Percentiles rank a stretch among this genome's conserved stretches.
phyloP scores from a whole-genome alignment of 2,888 invertebrate species.

The Ceramica pisi region DNA sequence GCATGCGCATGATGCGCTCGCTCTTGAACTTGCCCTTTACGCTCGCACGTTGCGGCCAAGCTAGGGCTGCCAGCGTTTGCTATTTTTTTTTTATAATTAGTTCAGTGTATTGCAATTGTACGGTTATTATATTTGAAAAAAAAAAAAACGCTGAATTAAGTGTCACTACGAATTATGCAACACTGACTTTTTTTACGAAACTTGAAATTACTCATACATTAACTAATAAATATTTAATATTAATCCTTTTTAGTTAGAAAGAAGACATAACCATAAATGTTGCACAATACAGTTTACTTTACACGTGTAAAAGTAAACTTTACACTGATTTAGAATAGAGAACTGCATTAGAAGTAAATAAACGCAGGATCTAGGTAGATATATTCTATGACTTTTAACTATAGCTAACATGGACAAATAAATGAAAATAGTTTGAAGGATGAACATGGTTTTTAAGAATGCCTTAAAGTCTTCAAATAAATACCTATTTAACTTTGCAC shows the following conservation, averaged over 20 bases:
- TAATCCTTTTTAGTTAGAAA: background rate
- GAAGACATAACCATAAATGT: background rate
- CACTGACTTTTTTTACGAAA: background rate
- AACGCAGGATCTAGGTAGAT: background rate
- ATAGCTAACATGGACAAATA: background rate
- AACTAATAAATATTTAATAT: background rate
- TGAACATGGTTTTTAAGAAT: background rate
- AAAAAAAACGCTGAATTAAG: no score
- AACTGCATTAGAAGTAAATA: background rate
- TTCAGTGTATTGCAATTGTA: background rate
- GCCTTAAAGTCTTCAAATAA: background rate
- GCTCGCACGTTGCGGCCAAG: conserved; percentile 64
- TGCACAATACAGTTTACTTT: no score
- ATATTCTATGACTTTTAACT: background rate
- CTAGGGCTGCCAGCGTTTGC: conserved; percentile 55
- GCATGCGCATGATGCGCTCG: conserved; percentile 75
- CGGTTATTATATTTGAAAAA: no score
- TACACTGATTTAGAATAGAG: background rate
- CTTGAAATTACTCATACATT: background rate
- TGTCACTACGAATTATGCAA: background rate
- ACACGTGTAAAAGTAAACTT: background rate
- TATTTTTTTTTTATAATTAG: background rate
- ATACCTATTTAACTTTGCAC: background rate
- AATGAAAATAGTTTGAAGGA: background rate
- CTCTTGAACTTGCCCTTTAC: conserved; percentile 87